Percentiles rank a stretch among this genome's conserved stretches.
phyloP scores from a whole-genome alignment of 2,113 vertebrate species.

The Ictidomys tridecemlineatus region DNA sequence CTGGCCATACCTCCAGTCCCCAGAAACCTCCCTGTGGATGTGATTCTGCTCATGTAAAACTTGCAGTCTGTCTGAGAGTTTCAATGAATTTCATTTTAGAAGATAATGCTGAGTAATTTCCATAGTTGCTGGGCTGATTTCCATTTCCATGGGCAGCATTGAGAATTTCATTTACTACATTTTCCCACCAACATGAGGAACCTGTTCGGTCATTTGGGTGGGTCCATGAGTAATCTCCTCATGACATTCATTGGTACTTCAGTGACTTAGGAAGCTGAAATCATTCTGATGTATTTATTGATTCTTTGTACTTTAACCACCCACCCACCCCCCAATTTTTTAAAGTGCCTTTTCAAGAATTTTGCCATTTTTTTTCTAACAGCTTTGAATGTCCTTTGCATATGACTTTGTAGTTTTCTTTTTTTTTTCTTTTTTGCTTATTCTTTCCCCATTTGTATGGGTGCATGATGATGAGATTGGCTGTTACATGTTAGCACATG shows the following conservation, averaged over 20 bases:
- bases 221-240: accelerated
- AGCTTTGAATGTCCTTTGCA: neutral
- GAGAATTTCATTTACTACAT: neutral
- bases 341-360: neutral
- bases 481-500: too few relatives aligned
- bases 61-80: accelerated
- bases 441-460: too few relatives aligned
- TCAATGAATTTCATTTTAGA: neutral
- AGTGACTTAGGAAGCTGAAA: neutral
- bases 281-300: neutral
- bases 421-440: too few relatives aligned
- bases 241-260: neutral
- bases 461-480: too few relatives aligned
- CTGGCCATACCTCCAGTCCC: too few relatives aligned
- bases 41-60: neutral
- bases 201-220: too few relatives aligned
- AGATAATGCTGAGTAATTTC: neutral
- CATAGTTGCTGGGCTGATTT: neutral
- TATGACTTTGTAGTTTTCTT: neutral
- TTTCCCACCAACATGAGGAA: neutral
- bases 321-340: neutral
- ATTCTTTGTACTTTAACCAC: neutral
- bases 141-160: neutral
- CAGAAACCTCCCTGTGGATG: too few relatives aligned
- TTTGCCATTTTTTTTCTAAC: neutral